Base-by-base conservation (phyloP, 2,797 vertebrate genomes). In the Pagetopsis macropterus region DNA sequence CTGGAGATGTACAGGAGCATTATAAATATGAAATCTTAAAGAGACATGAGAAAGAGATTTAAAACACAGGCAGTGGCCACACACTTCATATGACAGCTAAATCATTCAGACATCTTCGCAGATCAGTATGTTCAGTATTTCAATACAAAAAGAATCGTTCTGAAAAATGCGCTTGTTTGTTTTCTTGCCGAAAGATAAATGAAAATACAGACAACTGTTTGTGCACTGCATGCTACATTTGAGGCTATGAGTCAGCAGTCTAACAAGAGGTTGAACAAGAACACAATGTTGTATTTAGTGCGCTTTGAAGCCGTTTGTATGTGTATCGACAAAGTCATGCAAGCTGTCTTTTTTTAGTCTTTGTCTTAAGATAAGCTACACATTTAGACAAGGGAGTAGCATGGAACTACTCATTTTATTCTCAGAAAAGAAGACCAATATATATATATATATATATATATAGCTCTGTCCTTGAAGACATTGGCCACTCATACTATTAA, bases 51-150 rank as follows among this genome's bases (percentile, higher is more conserved):
- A n/a, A 70, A 46, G 33, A 65, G 45, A 58, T 19, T n/a, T 4
- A 33, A 43, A 60, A 23, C 12, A 44, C 49, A 41, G 16, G 71
- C 48, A 48, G 21, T 3, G 19, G 15, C 19, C 37, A 15, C 56
- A 44, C 37, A 65, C 10, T 14, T 54, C 8, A 37, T 37, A 37
- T 9, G 33, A 52, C 33, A 58, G 56, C 51, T 44, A 27, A 37
- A 40, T 75, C 48, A 70, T 49, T 55, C 23, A 55, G 46, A 77
- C 70, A 63, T 46, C 23, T 70, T 14, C 50, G 50, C 46, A 48
- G 17, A 10, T 33, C 33, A 37, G 46, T 17, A 46, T 46, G 15
- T 6, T 52, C 23, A 57, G 40, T 12, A 27, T 14, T 17, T 41
- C 55, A 60, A 19, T n/a, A 0, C 3, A 33, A 48, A 27, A 40